These are phyloP conservation scores for Pyralis farinalis DNA, from an alignment of 2,888 invertebrate genomes.

Conservation along the genomic window DNA sequence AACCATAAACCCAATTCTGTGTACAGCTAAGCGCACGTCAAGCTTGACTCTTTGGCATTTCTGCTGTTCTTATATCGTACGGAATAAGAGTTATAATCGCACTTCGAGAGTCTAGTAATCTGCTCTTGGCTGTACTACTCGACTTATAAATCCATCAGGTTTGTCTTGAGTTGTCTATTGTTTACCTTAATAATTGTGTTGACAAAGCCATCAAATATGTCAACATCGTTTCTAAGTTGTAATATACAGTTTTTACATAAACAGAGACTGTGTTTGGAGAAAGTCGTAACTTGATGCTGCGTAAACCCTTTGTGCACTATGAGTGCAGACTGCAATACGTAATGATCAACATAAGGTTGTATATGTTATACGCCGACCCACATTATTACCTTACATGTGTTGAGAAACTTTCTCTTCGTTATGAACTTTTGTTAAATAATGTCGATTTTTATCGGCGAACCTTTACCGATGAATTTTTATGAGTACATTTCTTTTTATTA, in stretches of 20 bases:
- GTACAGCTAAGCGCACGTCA: no score
- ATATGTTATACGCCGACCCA: slow-evolving; percentile 4
- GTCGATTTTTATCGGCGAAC: not conserved
- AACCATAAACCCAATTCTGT: no score
- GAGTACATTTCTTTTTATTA: no score
- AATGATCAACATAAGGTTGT: not conserved
- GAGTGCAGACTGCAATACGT: not conserved
- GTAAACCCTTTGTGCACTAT: not conserved
- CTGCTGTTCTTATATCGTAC: no score
- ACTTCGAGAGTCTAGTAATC: no score
- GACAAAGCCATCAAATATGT: not conserved
- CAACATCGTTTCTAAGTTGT: not conserved
- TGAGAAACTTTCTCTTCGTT: slow-evolving; percentile 8
- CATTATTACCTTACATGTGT: slow-evolving; percentile 1
- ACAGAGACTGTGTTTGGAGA: slow-evolving; percentile 17
- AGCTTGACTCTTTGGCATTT: no score
- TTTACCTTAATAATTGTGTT: not conserved
- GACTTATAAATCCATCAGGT: no score
- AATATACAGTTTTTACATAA: no score
- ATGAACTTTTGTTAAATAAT: not conserved
- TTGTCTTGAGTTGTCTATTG: no score
- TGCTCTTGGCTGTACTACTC: no score
- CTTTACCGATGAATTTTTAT: no score
- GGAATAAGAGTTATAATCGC: no score
- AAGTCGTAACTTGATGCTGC: slow-evolving; percentile 21